Evolutionary conservation across 2,113 vertebrate genomes (phyloP), one percentile per base, ranked within the genome.

Genomic region (Syngnathus floridae): DNA sequence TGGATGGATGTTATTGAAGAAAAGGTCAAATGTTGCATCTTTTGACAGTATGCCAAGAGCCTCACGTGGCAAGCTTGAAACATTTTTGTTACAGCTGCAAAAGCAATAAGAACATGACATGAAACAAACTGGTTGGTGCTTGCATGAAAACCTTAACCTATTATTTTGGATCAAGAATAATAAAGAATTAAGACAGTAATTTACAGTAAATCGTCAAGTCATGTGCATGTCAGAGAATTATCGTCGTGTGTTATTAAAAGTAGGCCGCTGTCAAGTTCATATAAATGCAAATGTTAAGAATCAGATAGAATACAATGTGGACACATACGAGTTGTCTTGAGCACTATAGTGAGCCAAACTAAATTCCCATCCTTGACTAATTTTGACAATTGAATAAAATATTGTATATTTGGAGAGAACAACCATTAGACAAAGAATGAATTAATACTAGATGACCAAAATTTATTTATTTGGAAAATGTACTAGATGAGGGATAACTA

Each of bases 21-120:
- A 70, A 75, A 73, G 67, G 13, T 60, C 62, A 55, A 41, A 76
- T 49, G 48, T 55, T 54, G 7, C 60, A 31, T 48, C 41, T n/a
- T 9, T 62, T 62, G 8, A n/a, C 48, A 7, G 1, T 46, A 68
- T 49, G 37, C 64, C 36, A 58, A 70, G 52, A 66, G 54, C 58
- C 70, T 69, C 74, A 43, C 38, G 64, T 60, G 59, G 69, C 26
- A 41, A 74, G 41, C n/a, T 59, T 59, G 62, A 35, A 56, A 60
- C 66, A 73, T 73, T 75, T 74, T 75, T 74, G 45, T 46, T 76
- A 41, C 66, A 75, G 72, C 80, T 78, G 77, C 77, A 71, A 67
- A 74, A 16, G 3, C 38, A 40, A 6, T 1, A 40, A 2, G 6
- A 7, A 40, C 38, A 40, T 6, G 38, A 40, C 38, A 40, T 40